Conservation (phyloP, 1,140 invertebrate genomes). For the Lutraria rhynchaena region DNA sequence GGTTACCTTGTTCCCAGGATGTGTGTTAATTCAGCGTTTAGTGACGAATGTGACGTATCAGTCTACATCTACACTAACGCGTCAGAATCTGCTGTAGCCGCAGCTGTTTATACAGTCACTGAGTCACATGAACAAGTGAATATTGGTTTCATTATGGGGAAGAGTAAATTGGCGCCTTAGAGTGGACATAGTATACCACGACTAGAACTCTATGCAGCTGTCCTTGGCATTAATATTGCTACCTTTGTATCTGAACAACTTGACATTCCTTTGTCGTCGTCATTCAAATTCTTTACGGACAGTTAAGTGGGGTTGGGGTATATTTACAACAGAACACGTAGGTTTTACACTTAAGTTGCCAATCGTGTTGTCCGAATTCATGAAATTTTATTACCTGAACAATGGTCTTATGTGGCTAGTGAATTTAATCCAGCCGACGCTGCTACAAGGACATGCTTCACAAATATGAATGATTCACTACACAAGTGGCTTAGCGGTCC, state of each 20-base stretch:
- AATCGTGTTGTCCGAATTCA: slow-evolving; percentile 27
- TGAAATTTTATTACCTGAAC: not conserved
- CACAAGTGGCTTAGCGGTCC: slow-evolving; percentile 9
- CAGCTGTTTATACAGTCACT: not conserved
- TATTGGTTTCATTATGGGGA: slow-evolving; percentile 4
- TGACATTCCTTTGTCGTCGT: not conserved
- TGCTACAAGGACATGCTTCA: not conserved
- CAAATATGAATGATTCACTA: not conserved
- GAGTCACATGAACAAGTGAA: not conserved
- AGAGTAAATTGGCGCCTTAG: slow-evolving; percentile 3
- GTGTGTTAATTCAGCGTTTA: not conserved
- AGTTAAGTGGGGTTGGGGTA: slow-evolving; percentile 15
- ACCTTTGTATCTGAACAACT: not conserved
- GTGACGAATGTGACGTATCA: not conserved
- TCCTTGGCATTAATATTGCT: not conserved
- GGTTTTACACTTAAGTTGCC: slow-evolving; percentile 31
- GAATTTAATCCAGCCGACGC: slow-evolving; percentile 14
- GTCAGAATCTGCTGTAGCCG: slow-evolving; percentile 5
- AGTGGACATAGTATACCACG: slow-evolving; percentile 13
- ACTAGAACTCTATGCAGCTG: slow-evolving; percentile 24
- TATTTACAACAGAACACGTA: slow-evolving; percentile 14
- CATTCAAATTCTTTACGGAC: slow-evolving; percentile 7
- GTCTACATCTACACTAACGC: slow-evolving; percentile 5
- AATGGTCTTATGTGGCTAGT: slow-evolving; percentile 14
- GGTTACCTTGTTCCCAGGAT: not conserved